Conservation (phyloP, 2,797 vertebrate species). For the Mus caroli region DNA sequence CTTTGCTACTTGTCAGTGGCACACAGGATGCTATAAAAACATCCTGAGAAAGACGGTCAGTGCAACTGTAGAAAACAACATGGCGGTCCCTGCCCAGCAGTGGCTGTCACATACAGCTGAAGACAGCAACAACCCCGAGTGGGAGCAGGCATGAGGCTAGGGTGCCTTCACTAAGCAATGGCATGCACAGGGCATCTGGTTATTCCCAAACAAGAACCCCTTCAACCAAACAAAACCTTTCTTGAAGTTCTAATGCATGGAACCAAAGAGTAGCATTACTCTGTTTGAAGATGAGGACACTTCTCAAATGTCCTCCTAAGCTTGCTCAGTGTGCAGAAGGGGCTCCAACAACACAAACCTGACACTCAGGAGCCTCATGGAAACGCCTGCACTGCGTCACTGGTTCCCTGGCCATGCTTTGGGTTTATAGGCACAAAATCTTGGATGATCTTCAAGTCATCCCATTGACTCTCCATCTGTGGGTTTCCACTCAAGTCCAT, state of each 20-base stretch:
- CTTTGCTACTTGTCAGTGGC: not conserved
- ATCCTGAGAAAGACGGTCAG: not conserved
- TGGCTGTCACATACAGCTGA: not conserved
- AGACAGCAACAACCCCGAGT: too few species aligned
- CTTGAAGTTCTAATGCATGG: not conserved
- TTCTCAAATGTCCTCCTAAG: not conserved
- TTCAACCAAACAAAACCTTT: not conserved
- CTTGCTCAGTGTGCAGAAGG: not conserved
- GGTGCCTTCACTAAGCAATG: not conserved
- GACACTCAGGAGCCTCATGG: not conserved
- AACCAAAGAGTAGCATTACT: not conserved
- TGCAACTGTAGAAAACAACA: not conserved
- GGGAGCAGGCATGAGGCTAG: not conserved
- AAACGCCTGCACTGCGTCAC: rapidly evolving
- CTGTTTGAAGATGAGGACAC: not conserved
- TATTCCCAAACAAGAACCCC: not conserved
- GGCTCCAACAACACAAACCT: not conserved
- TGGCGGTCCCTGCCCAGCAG: rapidly evolving
- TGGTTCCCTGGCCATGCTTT: rapidly evolving
- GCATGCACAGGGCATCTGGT: not conserved
- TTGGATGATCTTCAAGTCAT: not conserved
- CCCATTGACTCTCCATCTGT: not conserved
- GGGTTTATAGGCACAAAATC: not conserved
- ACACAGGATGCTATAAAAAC: not conserved
- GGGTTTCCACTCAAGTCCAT: not conserved